These are phyloP conservation scores for Drosophila formosana DNA, from an alignment of 2,888 invertebrate genomes.

Conservation along the genomic window DNA sequence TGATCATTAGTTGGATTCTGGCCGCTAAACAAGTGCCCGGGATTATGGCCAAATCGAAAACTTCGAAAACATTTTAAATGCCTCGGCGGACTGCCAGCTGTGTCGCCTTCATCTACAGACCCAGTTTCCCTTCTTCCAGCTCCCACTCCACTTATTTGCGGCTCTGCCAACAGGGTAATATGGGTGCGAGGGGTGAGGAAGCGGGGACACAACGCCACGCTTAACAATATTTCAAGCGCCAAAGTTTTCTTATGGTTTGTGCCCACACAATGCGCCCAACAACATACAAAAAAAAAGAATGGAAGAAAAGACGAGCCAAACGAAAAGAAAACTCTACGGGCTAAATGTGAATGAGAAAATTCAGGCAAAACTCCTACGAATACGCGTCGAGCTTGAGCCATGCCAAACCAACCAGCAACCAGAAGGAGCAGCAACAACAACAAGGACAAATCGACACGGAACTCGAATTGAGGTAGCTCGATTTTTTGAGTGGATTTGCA, in stretches of 20 bases:
- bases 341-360: slow-evolving; percentile 61
- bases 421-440: slow-evolving; percentile 22
- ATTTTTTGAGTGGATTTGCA: slow-evolving; percentile 3
- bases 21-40: slow-evolving; percentile 55
- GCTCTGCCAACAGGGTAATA: not conserved
- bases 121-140: not conserved
- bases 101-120: slow-evolving; percentile 39
- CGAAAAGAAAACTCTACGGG: slow-evolving; percentile 56
- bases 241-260: slow-evolving; percentile 63
- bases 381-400: slow-evolving; percentile 23
- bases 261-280: slow-evolving; percentile 53
- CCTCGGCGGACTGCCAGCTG: slow-evolving; percentile 62
- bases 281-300: slow-evolving; percentile 17
- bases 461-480: slow-evolving; percentile 13
- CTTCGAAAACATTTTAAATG: slow-evolving; percentile 60
- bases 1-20: slow-evolving; percentile 36
- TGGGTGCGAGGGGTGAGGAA: not conserved
- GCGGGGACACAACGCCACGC: slow-evolving; percentile 34
- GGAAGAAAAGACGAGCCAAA: slow-evolving; percentile 31
- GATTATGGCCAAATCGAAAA: slow-evolving; percentile 65
- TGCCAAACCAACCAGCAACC: slow-evolving; percentile 29
- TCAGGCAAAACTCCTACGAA: slow-evolving; percentile 34
- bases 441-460: slow-evolving; percentile 16
- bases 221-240: slow-evolving; percentile 76
- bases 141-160: slow-evolving; percentile 37